A percentile compares a stretch with the other conserved stretches of the same genome.
Evolutionary conservation across 1,140 invertebrate genomes (phyloP).

Genomic region (Drosophila virilis): DNA sequence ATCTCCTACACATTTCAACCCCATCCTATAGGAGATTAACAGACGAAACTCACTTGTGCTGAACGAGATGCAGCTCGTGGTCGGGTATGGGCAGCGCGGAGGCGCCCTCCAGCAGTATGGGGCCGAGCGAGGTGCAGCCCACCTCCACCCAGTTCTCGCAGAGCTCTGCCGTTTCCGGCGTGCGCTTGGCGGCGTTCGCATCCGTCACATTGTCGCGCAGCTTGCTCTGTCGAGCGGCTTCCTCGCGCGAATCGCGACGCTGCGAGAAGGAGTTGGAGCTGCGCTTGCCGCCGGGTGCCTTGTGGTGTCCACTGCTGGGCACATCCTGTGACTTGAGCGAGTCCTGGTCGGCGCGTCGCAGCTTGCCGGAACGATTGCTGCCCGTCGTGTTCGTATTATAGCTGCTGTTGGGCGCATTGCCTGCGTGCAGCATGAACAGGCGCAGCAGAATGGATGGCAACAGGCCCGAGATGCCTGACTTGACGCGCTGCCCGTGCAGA

Average conservation of each 20-base stretch:
- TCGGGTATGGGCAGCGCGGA: constrained; percentile 91
- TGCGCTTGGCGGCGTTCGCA: constrained; percentile 58
- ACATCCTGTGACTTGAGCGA: constrained; percentile 75
- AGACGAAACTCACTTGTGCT: constrained; percentile 87
- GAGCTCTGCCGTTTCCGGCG: constrained; percentile 64
- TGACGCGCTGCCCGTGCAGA: constrained; percentile 95
- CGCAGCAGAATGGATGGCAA: constrained; percentile 91
- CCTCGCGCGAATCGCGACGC: constrained; percentile 75
- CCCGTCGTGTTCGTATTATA: constrained; percentile 87
- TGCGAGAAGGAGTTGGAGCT: constrained; percentile 80
- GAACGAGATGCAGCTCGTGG: constrained; percentile 90
- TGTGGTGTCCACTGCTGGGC: constrained; percentile 40
- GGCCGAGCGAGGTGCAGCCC: constrained; percentile 94
- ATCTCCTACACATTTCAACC: too few relatives aligned
- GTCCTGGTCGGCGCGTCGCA: constrained; percentile 74
- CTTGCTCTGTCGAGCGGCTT: constrained; percentile 55
- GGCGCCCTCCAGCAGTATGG: constrained; percentile 96
- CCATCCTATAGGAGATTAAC: too few relatives aligned
- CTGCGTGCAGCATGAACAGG: constrained; percentile 88
- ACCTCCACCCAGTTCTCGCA: constrained; percentile 95
- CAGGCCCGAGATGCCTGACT: constrained; percentile 94
- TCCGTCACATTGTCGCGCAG: constrained; percentile 73
- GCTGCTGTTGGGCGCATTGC: constrained; percentile 59
- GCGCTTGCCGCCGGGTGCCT: constrained; percentile 63
- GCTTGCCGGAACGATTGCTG: constrained; percentile 77